Percentiles rank a stretch among this genome's conserved stretches.
Evolutionary conservation across 2,113 vertebrate genomes (phyloP).

Genomic region (Ancistrus triradiatus): DNA sequence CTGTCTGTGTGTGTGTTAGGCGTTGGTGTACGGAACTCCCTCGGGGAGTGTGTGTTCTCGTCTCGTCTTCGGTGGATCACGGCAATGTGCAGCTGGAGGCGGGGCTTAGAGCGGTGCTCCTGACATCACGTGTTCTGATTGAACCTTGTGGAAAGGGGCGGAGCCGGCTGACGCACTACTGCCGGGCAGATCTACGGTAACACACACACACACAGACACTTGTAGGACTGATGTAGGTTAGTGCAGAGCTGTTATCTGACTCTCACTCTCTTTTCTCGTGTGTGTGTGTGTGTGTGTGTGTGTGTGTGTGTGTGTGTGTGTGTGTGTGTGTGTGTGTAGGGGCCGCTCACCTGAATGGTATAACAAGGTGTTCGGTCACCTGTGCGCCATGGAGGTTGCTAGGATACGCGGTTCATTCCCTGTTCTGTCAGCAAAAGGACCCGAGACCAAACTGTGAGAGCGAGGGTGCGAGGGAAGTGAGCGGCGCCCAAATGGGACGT

Average conservation of each 20-base stretch:
- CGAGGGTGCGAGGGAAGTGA: not conserved
- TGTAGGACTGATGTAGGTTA: not conserved
- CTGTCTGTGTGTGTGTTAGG: constrained; percentile 49
- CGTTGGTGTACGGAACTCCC: constrained; percentile 74
- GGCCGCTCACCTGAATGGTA: constrained; percentile 88
- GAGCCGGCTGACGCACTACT: constrained; percentile 77
- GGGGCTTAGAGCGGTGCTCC: constrained; percentile 70
- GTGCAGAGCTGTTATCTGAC: not conserved
- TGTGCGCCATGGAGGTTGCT: constrained; percentile 78
- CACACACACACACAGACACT: not conserved
- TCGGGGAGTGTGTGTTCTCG: constrained; percentile 69
- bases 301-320: too few species aligned
- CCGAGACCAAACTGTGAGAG: constrained; percentile 72
- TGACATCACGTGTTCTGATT: constrained; percentile 77
- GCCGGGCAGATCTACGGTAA: constrained; percentile 65
- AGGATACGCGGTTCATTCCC: constrained; percentile 82
- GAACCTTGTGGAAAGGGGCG: constrained; percentile 72
- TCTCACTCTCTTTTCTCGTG: not conserved
- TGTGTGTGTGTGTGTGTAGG: constrained; percentile 51
- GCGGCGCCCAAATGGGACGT: too few species aligned
- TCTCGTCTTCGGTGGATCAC: constrained; percentile 75
- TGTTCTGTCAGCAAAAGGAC: constrained; percentile 57
- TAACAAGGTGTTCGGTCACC: constrained; percentile 81
- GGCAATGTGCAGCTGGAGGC: constrained; percentile 65
- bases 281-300: not conserved